phyloP scores from a whole-genome alignment of 2,113 vertebrate species.

The Falcunculus frontatus region DNA sequence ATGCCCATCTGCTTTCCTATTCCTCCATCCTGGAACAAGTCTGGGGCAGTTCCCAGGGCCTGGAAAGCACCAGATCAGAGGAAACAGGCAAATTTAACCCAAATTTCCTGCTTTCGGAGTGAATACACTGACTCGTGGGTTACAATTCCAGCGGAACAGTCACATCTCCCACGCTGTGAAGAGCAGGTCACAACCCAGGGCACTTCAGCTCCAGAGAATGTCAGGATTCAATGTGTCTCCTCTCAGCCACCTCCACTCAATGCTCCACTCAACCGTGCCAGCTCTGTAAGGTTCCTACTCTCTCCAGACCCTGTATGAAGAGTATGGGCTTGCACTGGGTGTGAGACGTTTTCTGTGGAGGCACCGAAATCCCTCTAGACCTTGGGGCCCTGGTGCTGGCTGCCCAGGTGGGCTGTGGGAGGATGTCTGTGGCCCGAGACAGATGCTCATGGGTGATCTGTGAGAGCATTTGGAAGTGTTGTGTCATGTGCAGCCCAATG shows the following conservation, averaged over 20 bases:
- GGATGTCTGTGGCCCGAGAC: background rate
- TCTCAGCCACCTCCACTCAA: background rate
- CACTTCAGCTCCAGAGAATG: background rate
- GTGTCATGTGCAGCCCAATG: slow-evolving; percentile 11
- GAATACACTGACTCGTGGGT: background rate
- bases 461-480: background rate
- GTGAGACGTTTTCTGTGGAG: background rate
- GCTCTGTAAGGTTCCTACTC: background rate
- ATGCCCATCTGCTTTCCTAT: background rate
- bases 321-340: background rate
- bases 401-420: background rate
- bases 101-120: background rate
- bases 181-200: background rate
- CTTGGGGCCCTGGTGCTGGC: background rate
- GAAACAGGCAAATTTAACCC: background rate
- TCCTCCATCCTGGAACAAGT: background rate
- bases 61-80: background rate
- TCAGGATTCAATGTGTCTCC: background rate
- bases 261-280: background rate
- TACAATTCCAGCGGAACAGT: background rate
- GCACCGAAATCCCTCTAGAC: background rate
- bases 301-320: background rate
- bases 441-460: background rate
- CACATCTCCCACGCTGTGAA: background rate
- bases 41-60: fast-evolving